Evolutionary conservation across 2,113 vertebrate species (phyloP).

Genomic region (Lampris incognitus): DNA sequence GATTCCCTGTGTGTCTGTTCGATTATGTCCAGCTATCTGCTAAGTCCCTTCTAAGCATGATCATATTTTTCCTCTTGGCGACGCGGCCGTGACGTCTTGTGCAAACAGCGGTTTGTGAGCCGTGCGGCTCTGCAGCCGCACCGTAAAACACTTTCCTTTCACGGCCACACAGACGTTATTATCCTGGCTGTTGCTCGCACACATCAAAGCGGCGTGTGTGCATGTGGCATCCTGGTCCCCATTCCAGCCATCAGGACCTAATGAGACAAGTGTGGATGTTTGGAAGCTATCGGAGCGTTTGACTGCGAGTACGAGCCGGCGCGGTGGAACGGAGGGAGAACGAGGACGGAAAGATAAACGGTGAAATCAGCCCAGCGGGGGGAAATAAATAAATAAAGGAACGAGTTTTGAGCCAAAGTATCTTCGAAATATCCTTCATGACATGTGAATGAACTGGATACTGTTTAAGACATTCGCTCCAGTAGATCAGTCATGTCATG

Average conservation of each 20-base stretch:
- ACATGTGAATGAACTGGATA: not conserved
- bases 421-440: not conserved
- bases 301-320: not conserved
- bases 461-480: not conserved
- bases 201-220: conserved; percentile 51
- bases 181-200: conserved; percentile 10
- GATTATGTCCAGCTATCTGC: not conserved
- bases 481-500: conserved; percentile 21
- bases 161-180: conserved; percentile 44
- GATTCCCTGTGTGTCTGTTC: not conserved
- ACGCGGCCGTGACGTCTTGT: conserved; percentile 5
- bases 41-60: not conserved
- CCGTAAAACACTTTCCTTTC: conserved; percentile 37
- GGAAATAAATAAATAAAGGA: not conserved
- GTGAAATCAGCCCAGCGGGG: not conserved
- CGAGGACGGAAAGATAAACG: not conserved
- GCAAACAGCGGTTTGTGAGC: conserved; percentile 6
- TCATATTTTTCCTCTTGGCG: conserved; percentile 32
- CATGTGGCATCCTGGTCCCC: conserved; percentile 10
- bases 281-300: not conserved
- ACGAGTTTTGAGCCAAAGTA: not conserved
- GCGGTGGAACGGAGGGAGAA: not conserved
- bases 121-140: conserved; percentile 23
- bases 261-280: conserved; percentile 32
- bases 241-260: conserved; percentile 13